Conservation (phyloP, 2,113 vertebrate species). For the Rhodinocichla rosea region DNA sequence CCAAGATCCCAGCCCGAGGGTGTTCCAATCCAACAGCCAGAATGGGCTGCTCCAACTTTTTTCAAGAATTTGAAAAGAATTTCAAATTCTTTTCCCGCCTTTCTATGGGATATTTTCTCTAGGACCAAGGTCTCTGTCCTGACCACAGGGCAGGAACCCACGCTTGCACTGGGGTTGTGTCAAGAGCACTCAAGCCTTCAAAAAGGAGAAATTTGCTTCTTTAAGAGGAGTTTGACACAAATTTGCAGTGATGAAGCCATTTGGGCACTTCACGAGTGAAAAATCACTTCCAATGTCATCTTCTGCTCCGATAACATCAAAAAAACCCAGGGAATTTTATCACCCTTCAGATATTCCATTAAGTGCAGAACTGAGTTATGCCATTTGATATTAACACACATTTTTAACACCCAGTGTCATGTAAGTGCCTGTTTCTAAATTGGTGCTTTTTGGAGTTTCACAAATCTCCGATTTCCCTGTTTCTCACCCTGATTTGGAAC, state of each 20-base stretch:
- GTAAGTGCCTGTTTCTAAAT: not conserved
- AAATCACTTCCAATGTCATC: not conserved
- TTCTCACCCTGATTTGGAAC: not conserved
- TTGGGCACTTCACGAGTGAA: not conserved
- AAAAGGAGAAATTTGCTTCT: not conserved
- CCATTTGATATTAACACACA: not conserved
- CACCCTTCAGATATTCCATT: constrained; percentile 16
- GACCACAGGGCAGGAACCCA: not conserved
- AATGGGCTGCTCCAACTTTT: not conserved
- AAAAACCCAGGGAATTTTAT: not conserved
- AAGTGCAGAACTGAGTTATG: not conserved
- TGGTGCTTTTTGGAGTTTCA: not conserved
- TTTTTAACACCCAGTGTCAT: not conserved
- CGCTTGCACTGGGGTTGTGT: not conserved
- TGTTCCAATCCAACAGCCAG: rapidly evolving
- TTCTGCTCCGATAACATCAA: not conserved
- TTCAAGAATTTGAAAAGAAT: too few species aligned
- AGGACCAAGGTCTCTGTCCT: not conserved
- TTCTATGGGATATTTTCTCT: not conserved
- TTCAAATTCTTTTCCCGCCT: not conserved
- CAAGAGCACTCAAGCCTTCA: not conserved
- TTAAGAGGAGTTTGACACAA: not conserved
- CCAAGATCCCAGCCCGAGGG: rapidly evolving
- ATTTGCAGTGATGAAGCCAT: not conserved
- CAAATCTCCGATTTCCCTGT: not conserved